A percentile compares a stretch with the other conserved stretches of the same genome.
These are phyloP conservation scores for Disparrhopalites patrizii DNA, from an alignment of 2,888 invertebrate species.

Conservation along the genomic window DNA sequence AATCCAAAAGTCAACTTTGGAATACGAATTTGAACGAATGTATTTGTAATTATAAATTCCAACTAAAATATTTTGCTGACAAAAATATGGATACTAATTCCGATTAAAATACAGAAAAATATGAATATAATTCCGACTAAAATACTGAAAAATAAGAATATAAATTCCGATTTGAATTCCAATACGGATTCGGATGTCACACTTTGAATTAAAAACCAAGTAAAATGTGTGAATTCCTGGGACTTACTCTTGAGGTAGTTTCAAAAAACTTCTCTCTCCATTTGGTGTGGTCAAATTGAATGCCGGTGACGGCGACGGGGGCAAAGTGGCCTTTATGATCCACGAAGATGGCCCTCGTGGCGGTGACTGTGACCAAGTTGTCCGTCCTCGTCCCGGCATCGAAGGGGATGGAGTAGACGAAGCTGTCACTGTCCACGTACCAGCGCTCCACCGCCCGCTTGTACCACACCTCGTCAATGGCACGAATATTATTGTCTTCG, in stretches of 20 bases:
- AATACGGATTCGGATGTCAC: no score
- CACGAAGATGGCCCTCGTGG: constrained; percentile 86
- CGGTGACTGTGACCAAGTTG: constrained; percentile 67
- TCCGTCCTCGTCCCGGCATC: constrained; percentile 62
- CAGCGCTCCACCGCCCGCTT: constrained; percentile 87
- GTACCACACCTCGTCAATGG: constrained; percentile 87
- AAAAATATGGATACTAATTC: no score
- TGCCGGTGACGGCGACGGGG: constrained; percentile 86
- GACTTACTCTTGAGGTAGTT: constrained; percentile 73
- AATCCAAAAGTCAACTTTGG: no score
- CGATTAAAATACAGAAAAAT: no score
- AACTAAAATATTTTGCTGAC: no score
- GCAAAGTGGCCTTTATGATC: constrained; percentile 68
- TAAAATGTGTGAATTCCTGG: no score
- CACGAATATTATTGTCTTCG: constrained; percentile 68
- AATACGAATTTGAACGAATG: no score
- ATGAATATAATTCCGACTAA: no score
- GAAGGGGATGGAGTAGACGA: constrained; percentile 83
- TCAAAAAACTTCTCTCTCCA: constrained; percentile 80
- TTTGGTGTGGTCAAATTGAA: constrained; percentile 79
- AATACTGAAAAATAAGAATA: no score
- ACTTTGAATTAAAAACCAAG: no score
- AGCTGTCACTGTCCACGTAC: constrained; percentile 77
- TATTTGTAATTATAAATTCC: constrained; percentile 3
- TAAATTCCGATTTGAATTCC: constrained; percentile 24